Evolutionary conservation across 2,888 invertebrate species (phyloP).

Genomic region (Cephus spinipes): DNA sequence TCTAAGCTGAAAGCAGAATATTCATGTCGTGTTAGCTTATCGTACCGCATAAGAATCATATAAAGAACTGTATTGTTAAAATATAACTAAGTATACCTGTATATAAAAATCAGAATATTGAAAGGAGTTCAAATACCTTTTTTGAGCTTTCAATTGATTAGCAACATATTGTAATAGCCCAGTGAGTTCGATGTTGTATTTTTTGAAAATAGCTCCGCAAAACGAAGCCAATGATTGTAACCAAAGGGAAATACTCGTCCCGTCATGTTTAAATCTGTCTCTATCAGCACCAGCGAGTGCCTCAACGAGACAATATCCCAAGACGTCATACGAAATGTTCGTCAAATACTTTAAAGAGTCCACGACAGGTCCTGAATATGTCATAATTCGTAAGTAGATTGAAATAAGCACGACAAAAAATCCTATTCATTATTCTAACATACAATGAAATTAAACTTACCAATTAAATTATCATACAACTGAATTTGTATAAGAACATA

Average conservation of each 20-base stretch:
- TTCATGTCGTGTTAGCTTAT: background rate
- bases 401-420: background rate
- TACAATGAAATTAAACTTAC: constrained; percentile 35
- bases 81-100: background rate
- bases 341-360: constrained; percentile 98
- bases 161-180: constrained; percentile 97
- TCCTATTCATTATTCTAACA: background rate
- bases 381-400: background rate
- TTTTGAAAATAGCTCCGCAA: constrained; percentile 96
- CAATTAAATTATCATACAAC: constrained; percentile 93
- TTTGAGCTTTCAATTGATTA: constrained; percentile 95
- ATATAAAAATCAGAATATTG: background rate
- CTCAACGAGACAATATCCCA: constrained; percentile 96
- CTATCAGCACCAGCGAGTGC: constrained; percentile 85
- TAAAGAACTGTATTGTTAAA: background rate
- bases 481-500: constrained; percentile 92
- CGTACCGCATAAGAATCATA: too few species aligned
- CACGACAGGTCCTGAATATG: constrained; percentile 81
- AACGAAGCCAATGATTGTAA: constrained; percentile 95
- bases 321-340: constrained; percentile 93
- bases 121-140: constrained; percentile 74
- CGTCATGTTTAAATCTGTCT: constrained; percentile 85
- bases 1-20: constrained; percentile 76
- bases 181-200: constrained; percentile 95
- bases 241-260: constrained; percentile 93